Evolutionary conservation across 2,888 invertebrate species (phyloP).

Genomic region (Chymomyza caudatula): DNA sequence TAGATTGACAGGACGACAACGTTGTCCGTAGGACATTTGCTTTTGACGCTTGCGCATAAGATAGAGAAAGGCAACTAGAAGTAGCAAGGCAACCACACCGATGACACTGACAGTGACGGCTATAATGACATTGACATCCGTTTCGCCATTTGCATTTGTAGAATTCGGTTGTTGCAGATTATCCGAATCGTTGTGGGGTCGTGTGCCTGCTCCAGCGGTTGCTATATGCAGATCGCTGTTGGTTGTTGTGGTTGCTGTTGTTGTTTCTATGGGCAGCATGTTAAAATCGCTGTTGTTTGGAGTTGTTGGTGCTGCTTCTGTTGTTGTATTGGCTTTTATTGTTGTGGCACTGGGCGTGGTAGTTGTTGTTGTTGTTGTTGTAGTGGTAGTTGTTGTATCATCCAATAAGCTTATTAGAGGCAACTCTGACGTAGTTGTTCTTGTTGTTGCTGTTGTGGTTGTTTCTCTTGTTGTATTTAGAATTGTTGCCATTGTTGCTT

Average conservation of each 20-base stretch:
- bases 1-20: constrained; percentile 91
- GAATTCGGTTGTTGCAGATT: constrained; percentile 55
- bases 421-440: constrained; percentile 49
- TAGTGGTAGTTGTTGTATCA: constrained; percentile 37
- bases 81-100: constrained; percentile 86
- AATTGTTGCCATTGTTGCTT: constrained; percentile 44
- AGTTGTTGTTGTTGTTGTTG: constrained; percentile 48
- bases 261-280: constrained; percentile 41
- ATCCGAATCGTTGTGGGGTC: constrained; percentile 23
- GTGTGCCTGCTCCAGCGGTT: constrained; percentile 22
- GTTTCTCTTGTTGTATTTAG: constrained; percentile 36
- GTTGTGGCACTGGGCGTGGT: constrained; percentile 19
- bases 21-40: constrained; percentile 89
- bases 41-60: constrained; percentile 90
- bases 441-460: constrained; percentile 27
- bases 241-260: constrained; percentile 23
- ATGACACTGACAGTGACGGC: constrained; percentile 90
- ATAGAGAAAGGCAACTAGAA: constrained; percentile 87
- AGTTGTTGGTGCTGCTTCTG: constrained; percentile 28
- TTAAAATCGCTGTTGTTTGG: constrained; percentile 29
- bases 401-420: constrained; percentile 59
- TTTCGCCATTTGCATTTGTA: constrained; percentile 64
- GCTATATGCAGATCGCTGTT: constrained; percentile 28
- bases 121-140: constrained; percentile 85
- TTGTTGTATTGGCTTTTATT: constrained; percentile 8